phyloP scores from a whole-genome alignment of 2,113 vertebrate species.

The Microtus oregoni region DNA sequence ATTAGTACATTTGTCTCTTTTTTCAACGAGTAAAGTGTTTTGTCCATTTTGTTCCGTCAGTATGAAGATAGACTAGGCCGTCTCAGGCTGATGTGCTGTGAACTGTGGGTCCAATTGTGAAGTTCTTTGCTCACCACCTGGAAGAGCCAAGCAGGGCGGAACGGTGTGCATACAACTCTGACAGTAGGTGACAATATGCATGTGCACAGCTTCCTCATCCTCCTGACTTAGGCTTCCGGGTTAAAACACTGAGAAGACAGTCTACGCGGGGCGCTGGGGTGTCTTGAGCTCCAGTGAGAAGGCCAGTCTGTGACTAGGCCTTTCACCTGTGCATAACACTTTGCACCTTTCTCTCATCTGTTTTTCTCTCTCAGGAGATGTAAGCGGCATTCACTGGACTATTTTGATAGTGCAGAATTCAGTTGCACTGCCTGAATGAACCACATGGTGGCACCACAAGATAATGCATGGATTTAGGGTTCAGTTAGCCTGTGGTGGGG shows the following conservation, averaged over 20 bases:
- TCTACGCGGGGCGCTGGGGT: not conserved
- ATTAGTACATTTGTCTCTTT: not conserved
- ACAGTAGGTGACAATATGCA: not conserved
- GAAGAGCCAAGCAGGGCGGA: not conserved
- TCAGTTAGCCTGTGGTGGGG: not conserved
- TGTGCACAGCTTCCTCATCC: not conserved
- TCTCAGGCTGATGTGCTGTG: not conserved
- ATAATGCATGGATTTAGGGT: slow-evolving; percentile 11
- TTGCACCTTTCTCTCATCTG: not conserved
- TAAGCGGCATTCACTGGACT: not conserved
- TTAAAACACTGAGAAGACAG: slow-evolving; percentile 11
- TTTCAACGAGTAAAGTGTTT: not conserved
- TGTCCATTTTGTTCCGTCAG: not conserved
- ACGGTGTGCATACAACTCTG: not conserved
- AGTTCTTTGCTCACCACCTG: not conserved
- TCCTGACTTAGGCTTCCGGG: not conserved
- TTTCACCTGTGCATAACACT: not conserved
- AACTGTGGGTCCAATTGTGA: not conserved
- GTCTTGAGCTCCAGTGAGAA: not conserved
- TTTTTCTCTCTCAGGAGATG: too few relatives aligned
- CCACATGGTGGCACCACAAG: slow-evolving; percentile 76
- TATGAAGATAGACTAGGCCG: not conserved
- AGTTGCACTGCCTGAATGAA: slow-evolving; percentile 58
- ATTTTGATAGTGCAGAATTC: not conserved
- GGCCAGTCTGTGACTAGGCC: too few relatives aligned